Conservation (phyloP, 2,888 invertebrate species). For the Hydrotaea diabolus region DNA sequence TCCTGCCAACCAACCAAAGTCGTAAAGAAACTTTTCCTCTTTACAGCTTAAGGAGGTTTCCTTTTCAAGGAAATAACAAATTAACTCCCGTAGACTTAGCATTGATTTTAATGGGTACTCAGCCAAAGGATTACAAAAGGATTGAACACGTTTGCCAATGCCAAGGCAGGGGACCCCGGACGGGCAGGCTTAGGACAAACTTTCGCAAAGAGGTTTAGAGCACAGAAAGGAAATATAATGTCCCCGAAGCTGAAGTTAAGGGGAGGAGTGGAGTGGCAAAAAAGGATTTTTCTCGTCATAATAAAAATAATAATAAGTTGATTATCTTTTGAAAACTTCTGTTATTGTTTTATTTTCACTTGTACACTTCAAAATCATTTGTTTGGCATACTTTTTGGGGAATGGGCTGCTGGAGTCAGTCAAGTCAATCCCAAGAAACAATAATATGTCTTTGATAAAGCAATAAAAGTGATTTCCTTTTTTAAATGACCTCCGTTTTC, state of each 20-base stretch:
- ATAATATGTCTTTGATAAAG: not conserved
- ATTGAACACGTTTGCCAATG: no score
- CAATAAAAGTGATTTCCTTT: not conserved
- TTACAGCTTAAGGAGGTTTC: conserved; percentile 27
- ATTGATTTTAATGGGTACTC: conserved; percentile 45
- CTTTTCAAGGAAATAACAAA: conserved; percentile 17
- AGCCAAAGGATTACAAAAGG: conserved; percentile 13
- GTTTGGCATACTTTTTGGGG: no score
- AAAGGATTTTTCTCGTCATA: not conserved
- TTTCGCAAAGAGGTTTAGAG: no score
- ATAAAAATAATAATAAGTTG: conserved; percentile 14
- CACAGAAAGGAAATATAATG: no score
- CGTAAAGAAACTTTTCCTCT: conserved; percentile 31
- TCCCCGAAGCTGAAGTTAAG: no score
- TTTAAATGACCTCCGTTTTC: not conserved
- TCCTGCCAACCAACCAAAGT: no score
- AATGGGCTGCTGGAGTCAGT: no score
- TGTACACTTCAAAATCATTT: no score
- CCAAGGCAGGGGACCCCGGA: no score
- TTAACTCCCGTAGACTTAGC: conserved; percentile 17
- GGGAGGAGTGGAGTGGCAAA: no score
- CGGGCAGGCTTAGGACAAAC: no score
- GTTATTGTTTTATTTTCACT: no score
- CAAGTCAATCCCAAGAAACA: not conserved
- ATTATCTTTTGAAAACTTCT: not conserved